phyloP scores from a whole-genome alignment of 2,797 vertebrate genomes.

The Parotocinclus haroldoi region DNA sequence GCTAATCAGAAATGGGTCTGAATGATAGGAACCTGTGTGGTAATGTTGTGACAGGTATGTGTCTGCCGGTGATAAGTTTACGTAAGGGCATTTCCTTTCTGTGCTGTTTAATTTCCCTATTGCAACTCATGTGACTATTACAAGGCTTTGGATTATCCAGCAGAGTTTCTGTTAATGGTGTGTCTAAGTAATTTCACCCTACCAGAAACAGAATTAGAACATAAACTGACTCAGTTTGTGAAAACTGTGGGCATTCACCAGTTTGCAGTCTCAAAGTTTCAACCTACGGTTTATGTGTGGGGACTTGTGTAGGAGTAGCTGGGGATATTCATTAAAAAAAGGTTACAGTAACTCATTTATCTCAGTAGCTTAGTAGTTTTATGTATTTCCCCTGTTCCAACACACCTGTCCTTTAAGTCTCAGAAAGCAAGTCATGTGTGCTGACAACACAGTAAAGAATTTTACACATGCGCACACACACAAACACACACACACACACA shows the following conservation, averaged over 20 bases:
- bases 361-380: neutral
- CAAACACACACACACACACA: too few species aligned
- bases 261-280: neutral
- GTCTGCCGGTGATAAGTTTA: too few species aligned
- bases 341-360: neutral
- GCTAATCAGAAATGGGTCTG: too few species aligned
- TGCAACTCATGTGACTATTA: too few species aligned
- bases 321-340: too few species aligned
- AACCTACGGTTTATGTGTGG: neutral
- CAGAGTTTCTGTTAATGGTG: too few species aligned
- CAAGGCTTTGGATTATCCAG: too few species aligned
- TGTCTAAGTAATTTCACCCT: too few species aligned
- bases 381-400: neutral
- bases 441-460: neutral
- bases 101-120: neutral
- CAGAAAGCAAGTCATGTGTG: too few species aligned
- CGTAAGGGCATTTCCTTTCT: slow-evolving; percentile 4
- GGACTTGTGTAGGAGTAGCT: slow-evolving; percentile 8
- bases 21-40: slow-evolving; percentile 54
- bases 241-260: neutral
- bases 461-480: too few species aligned
- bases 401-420: slow-evolving; percentile 13
- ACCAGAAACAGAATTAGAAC: too few species aligned
- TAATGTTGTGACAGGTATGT: too few species aligned
- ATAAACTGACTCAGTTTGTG: neutral